A percentile compares a stretch with the other conserved stretches of the same genome.
Conservation (phyloP, 1,140 invertebrate genomes). For the Bicyclus anynana region DNA sequence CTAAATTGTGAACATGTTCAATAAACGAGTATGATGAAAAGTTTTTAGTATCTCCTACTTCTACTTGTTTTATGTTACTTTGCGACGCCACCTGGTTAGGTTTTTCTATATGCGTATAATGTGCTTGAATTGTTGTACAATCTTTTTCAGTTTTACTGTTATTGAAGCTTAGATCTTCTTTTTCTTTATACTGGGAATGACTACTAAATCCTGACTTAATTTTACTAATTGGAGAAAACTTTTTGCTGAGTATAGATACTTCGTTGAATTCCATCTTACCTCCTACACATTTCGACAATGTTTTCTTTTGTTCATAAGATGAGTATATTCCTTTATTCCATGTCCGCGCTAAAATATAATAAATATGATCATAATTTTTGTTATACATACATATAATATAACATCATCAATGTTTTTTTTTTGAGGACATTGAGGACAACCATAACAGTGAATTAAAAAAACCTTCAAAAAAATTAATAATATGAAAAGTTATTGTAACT, state of each 20-base stretch:
- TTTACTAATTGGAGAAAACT: conserved; percentile 47
- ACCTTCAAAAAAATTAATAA: too few relatives aligned
- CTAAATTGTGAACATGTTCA: conserved; percentile 58
- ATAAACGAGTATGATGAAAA: conserved; percentile 53
- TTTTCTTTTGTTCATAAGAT: conserved; percentile 40
- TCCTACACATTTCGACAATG: conserved; percentile 50
- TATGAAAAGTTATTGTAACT: too few relatives aligned
- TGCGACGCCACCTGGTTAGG: too few relatives aligned
- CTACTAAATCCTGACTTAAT: conserved; percentile 44
- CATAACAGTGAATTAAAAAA: too few relatives aligned
- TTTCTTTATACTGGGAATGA: conserved; percentile 4
- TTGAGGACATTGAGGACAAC: too few relatives aligned
- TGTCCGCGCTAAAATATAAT: conserved; percentile 29
- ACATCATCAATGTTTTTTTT: background rate
- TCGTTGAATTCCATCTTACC: conserved; percentile 28
- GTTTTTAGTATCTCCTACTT: too few relatives aligned
- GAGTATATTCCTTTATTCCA: conserved; percentile 13
- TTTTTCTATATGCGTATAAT: too few relatives aligned
- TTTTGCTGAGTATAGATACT: conserved; percentile 29
- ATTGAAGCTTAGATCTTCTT: conserved; percentile 8
- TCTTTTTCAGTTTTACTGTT: too few relatives aligned
- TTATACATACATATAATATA: too few relatives aligned
- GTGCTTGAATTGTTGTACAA: too few relatives aligned
- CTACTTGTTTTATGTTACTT: too few relatives aligned
- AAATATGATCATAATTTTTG: background rate